Evolutionary conservation across 2,113 vertebrate species (phyloP), one percentile per base, ranked within the genome.

Genomic region (Macquaria australasica): DNA sequence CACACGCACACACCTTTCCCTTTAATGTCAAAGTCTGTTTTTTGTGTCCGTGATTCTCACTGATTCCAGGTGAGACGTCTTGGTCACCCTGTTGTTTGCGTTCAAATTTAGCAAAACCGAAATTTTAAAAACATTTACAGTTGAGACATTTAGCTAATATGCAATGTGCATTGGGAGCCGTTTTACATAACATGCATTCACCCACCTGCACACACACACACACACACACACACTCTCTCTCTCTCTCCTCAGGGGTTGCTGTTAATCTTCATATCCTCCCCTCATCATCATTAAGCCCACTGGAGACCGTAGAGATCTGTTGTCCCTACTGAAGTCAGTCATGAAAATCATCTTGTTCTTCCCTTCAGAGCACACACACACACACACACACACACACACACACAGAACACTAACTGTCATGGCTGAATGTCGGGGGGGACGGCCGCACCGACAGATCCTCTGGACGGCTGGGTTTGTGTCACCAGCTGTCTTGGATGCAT

Each of bases 401-500:
- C 14, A 43, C 39, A 45, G 6, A 10, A 28, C 41, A 12, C 37
- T 72, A 23, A 11, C 48, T 8, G 5, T 51, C 2, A 1, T 39
- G 48, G 31, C 64, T 15, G 31, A 55, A 14, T 3, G 16, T 79
- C 63, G 63, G 66, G 43, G 43, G 15, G 9, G 45, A 56, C 8
- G n/a, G 67, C 6, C 8, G 4, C 23, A 15, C 28, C 4, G 56
- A 74, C 62, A 59, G 73, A 64, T 72, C 68, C 73, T 72, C 41
- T 77, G 63, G 68, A 73, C 18, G n/a, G 20, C 34, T 66, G 69
- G 21, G 69, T 60, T 50, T 56, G 70, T 86, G 37, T 81, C 80
- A 66, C 77, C 85, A 69, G 77, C 70, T 89, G 87, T 84, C 80
- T 75, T 74, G 69, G 69, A 81, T 31, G 63, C 76, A 79, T 85